Evolutionary conservation across 2,888 invertebrate genomes (phyloP).

Genomic region (Chalcosyrphus nemorum): DNA sequence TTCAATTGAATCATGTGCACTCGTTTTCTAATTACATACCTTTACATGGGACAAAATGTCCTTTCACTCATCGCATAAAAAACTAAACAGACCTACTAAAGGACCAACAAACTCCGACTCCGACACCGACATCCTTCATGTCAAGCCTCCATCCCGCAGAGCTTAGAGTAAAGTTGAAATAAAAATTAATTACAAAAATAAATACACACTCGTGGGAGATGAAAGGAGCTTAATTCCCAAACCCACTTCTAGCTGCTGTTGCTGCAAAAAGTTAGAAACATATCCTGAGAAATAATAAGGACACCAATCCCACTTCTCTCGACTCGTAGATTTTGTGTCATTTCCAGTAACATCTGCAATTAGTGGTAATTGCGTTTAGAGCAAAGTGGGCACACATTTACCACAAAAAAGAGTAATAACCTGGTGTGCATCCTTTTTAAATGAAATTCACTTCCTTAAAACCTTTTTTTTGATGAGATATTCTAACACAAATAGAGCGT

Average conservation of each 20-base stretch:
- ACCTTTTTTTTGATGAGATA: neutral
- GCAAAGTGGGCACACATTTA: slow-evolving; percentile 37
- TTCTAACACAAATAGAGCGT: neutral
- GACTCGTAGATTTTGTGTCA: neutral
- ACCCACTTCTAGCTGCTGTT: slow-evolving; percentile 29
- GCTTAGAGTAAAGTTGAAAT: neutral
- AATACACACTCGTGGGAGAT: slow-evolving; percentile 31
- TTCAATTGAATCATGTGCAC: neutral
- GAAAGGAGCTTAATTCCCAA: slow-evolving; percentile 8
- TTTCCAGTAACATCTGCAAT: slow-evolving; percentile 46
- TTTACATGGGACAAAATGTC: neutral
- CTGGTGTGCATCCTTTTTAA: slow-evolving; percentile 3
- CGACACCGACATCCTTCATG: slow-evolving; percentile 38
- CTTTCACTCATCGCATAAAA: neutral
- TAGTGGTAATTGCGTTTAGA: slow-evolving; percentile 61
- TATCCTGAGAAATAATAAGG: neutral
- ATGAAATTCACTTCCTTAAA: neutral
- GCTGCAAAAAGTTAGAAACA: slow-evolving; percentile 1
- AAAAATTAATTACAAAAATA: slow-evolving; percentile 68
- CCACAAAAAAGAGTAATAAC: neutral
- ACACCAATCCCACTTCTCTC: slow-evolving; percentile 7
- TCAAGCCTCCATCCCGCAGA: slow-evolving; percentile 6
- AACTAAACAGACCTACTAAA: slow-evolving; percentile 51
- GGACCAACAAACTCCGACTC: slow-evolving; percentile 31
- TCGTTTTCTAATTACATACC: neutral